Evolutionary conservation across 1,140 invertebrate genomes (phyloP).

Genomic region (Sipha flava): DNA sequence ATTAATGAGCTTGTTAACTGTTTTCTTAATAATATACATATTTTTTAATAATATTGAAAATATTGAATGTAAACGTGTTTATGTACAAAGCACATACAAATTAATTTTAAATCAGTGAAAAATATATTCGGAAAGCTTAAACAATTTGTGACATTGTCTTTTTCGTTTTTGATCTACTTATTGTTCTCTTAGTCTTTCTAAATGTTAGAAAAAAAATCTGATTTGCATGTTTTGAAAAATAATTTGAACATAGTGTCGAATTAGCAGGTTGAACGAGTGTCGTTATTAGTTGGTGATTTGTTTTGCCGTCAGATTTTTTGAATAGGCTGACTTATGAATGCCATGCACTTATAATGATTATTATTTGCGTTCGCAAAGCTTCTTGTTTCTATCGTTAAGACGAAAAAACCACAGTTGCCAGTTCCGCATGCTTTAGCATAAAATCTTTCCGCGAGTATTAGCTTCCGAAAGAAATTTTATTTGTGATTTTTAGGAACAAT

Average conservation of each 20-base stretch:
- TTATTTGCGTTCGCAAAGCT: slow-evolving; percentile 25
- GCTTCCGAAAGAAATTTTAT: not conserved
- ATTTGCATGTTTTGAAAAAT: slow-evolving; percentile 31
- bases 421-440: not conserved
- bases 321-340: slow-evolving; percentile 26
- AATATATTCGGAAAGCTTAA: slow-evolving; percentile 7
- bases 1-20: not conserved
- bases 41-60: not conserved
- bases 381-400: slow-evolving; percentile 21
- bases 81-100: not conserved
- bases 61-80: not conserved
- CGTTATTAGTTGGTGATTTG: slow-evolving; percentile 29
- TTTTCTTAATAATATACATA: not conserved
- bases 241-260: slow-evolving; percentile 25
- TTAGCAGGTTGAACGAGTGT: slow-evolving; percentile 31
- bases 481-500: not conserved
- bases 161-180: slow-evolving; percentile 18
- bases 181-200: slow-evolving; percentile 5
- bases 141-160: slow-evolving; percentile 22
- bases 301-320: slow-evolving; percentile 29
- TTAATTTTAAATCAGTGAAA: not conserved
- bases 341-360: slow-evolving; percentile 27
- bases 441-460: not conserved
- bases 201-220: slow-evolving; percentile 11
- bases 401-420: slow-evolving; percentile 4